Percentiles rank a stretch among this genome's conserved stretches.
phyloP scores from a whole-genome alignment of 2,888 invertebrate species.

The Cataglyphis livida region DNA sequence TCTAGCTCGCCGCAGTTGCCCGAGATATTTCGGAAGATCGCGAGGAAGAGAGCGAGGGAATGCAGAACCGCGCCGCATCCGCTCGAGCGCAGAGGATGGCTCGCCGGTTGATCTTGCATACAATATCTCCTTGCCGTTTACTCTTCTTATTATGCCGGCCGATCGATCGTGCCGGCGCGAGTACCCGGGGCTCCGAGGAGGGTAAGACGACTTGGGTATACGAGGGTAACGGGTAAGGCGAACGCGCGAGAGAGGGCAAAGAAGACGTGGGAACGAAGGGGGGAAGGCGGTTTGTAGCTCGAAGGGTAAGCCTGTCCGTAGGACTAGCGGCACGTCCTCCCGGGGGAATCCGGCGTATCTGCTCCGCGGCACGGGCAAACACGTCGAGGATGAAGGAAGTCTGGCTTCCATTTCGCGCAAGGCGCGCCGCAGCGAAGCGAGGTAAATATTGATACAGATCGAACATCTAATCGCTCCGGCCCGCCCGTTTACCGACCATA shows the following conservation, averaged over 20 bases:
- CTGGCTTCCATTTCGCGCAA: conserved; percentile 81
- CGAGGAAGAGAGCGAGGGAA: conserved; percentile 24
- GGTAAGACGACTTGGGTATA: conserved; percentile 67
- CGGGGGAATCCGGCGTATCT: conserved; percentile 82
- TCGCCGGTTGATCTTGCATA: conserved; percentile 72
- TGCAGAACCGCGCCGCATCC: conserved; percentile 55
- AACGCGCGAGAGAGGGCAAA: conserved; percentile 61
- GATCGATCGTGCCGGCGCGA: conserved; percentile 75
- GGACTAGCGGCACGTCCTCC: conserved; percentile 82
- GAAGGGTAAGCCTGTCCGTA: conserved; percentile 82
- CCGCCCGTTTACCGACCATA: conserved; percentile 79
- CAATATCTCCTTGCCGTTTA: conserved; percentile 77
- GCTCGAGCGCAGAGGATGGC: conserved; percentile 60
- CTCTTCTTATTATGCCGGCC: conserved; percentile 77
- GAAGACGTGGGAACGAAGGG: conserved; percentile 60
- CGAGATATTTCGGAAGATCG: conserved; percentile 47
- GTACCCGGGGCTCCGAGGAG: conserved; percentile 60
- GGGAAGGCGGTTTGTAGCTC: conserved; percentile 74
- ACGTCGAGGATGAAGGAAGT: conserved; percentile 79
- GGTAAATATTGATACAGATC: conserved; percentile 84
- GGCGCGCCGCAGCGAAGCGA: conserved; percentile 76
- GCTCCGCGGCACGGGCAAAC: conserved; percentile 82
- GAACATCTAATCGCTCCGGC: conserved; percentile 83
- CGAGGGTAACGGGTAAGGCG: conserved; percentile 61
- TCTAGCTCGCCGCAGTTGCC: not conserved